These are phyloP conservation scores for Mythimna vitellina DNA, from an alignment of 2,888 invertebrate species.

Conservation along the genomic window DNA sequence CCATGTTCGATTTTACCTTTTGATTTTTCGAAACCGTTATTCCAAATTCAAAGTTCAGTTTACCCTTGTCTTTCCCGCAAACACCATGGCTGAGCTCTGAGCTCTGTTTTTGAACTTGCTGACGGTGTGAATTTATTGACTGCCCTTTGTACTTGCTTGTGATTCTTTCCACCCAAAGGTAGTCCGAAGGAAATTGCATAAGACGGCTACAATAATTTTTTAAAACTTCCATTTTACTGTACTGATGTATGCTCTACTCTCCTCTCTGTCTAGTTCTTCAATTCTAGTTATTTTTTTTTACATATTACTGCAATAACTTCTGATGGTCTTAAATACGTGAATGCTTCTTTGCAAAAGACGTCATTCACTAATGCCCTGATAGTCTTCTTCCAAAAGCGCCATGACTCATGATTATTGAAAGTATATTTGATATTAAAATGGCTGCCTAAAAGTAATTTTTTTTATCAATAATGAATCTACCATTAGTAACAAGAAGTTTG, in stretches of 20 bases:
- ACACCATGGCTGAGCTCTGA: constrained; percentile 58
- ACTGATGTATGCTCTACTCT: too few species aligned
- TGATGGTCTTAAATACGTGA: neutral
- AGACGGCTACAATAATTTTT: too few species aligned
- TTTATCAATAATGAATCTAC: neutral
- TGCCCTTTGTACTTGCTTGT: neutral
- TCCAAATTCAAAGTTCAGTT: constrained; percentile 46
- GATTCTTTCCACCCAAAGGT: constrained; percentile 1
- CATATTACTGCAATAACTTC: neutral
- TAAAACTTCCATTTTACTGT: too few species aligned
- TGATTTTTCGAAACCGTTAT: constrained; percentile 45
- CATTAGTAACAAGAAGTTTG: neutral
- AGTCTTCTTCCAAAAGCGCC: neutral
- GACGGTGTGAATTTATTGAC: constrained; percentile 21
- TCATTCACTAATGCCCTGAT: constrained; percentile 14
- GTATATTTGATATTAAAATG: neutral
- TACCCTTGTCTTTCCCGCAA: constrained; percentile 46
- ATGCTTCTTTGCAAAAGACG: constrained; percentile 5
- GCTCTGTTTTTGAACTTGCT: constrained; percentile 65
- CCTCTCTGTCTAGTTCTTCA: too few species aligned
- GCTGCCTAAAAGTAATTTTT: neutral
- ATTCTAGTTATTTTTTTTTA: too few species aligned
- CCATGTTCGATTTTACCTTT: constrained; percentile 1
- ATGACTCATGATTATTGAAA: constrained; percentile 25
- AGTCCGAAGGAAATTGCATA: neutral